A percentile compares a stretch with the other conserved stretches of the same genome.
Conservation (phyloP, 2,113 vertebrate genomes). For the crab-eating macaque (Macaca fascicularis) region T2T-MFA8v1.1 NC_088378.1:110097001-110097500, state of each 20-base stretch:
- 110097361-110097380: background rate
- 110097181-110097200: background rate
- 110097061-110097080: background rate
- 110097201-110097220: background rate
- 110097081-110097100: background rate
- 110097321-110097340: background rate
- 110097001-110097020: background rate
- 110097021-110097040: background rate
- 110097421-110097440: background rate
- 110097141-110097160: background rate
- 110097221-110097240: background rate
- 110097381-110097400: background rate
- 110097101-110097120: background rate
- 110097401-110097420: background rate
- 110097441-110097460: background rate
- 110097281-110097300: background rate
- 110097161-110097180: background rate
- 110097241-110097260: background rate
- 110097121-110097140: background rate
- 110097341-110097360: background rate
- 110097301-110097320: background rate
- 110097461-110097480: background rate
- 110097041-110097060: background rate
- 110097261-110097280: background rate
- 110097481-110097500: background rate